These are phyloP conservation scores for Lycorma delicatula DNA, from an alignment of 1,140 invertebrate species.

Conservation along the genomic window DNA sequence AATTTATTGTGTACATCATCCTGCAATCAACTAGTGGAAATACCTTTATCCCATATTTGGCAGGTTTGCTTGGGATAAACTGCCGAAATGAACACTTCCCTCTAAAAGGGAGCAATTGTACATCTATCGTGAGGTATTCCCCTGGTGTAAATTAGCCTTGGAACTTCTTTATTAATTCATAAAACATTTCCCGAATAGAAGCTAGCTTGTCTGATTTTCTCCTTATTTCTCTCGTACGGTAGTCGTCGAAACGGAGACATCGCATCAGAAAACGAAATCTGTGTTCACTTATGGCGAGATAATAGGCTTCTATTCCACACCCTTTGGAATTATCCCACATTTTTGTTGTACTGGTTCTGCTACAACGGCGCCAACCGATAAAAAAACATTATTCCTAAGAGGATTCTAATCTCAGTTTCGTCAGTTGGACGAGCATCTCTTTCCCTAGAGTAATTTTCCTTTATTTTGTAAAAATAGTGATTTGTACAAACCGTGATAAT, in stretches of 20 bases:
- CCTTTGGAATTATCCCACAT: slow-evolving; percentile 12
- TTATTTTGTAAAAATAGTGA: slow-evolving; percentile 15
- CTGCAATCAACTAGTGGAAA: neutral
- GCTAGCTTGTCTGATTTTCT: slow-evolving; percentile 33
- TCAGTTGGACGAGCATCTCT: slow-evolving; percentile 18
- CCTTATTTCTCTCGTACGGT: slow-evolving; percentile 25
- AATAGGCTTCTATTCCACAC: slow-evolving; percentile 31
- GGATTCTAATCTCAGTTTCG: slow-evolving; percentile 17
- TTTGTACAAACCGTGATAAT: slow-evolving; percentile 17
- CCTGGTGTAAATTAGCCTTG: no score
- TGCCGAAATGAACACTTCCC: neutral
- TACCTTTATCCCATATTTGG: neutral
- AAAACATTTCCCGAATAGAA: slow-evolving; percentile 32
- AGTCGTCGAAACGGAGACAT: slow-evolving; percentile 33
- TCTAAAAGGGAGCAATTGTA: neutral
- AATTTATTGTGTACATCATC: neutral
- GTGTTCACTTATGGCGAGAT: slow-evolving; percentile 30
- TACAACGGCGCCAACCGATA: slow-evolving; percentile 14
- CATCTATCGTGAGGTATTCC: no score
- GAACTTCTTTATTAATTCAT: no score
- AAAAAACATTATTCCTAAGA: slow-evolving; percentile 21
- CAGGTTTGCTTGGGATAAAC: neutral
- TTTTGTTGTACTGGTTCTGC: slow-evolving; percentile 3
- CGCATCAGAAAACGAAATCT: slow-evolving; percentile 33
- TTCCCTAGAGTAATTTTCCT: slow-evolving; percentile 8